phyloP scores from a whole-genome alignment of 2,888 invertebrate genomes.

The Plusia festucae region DNA sequence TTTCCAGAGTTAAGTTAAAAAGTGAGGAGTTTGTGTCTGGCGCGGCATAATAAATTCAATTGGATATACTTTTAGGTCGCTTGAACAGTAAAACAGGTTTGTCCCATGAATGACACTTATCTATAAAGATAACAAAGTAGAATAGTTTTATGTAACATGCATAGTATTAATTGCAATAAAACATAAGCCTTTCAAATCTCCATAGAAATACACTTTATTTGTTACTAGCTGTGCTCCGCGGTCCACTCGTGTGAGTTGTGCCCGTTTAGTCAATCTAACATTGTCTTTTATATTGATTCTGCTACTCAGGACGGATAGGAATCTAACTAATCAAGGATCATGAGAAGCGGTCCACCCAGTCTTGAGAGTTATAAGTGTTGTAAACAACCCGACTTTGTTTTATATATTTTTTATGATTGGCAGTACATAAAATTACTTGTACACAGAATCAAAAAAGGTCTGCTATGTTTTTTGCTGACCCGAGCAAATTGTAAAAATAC shows the following conservation, averaged over 20 bases:
- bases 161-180: not conserved
- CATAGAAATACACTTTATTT: too few relatives aligned
- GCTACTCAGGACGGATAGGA: too few relatives aligned
- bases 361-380: too few relatives aligned
- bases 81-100: constrained; percentile 35
- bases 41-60: constrained; percentile 32
- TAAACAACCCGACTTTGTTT: too few relatives aligned
- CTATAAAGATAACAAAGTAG: constrained; percentile 27
- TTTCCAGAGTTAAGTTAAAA: too few relatives aligned
- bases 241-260: too few relatives aligned
- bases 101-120: constrained; percentile 32
- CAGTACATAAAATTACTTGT: not conserved
- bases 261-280: too few relatives aligned
- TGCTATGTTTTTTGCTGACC: constrained; percentile 31
- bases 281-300: too few relatives aligned
- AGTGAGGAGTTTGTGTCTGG: not conserved
- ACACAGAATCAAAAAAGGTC: constrained; percentile 19
- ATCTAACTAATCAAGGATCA: too few relatives aligned
- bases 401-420: not conserved
- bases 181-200: too few relatives aligned
- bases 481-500: constrained; percentile 53
- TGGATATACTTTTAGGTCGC: constrained; percentile 32
- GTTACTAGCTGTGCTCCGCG: too few relatives aligned
- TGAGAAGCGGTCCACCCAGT: too few relatives aligned
- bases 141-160: constrained; percentile 32